These are phyloP conservation scores for Cichladusa arquata DNA, from an alignment of 2,113 vertebrate genomes.

Conservation along the genomic window DNA sequence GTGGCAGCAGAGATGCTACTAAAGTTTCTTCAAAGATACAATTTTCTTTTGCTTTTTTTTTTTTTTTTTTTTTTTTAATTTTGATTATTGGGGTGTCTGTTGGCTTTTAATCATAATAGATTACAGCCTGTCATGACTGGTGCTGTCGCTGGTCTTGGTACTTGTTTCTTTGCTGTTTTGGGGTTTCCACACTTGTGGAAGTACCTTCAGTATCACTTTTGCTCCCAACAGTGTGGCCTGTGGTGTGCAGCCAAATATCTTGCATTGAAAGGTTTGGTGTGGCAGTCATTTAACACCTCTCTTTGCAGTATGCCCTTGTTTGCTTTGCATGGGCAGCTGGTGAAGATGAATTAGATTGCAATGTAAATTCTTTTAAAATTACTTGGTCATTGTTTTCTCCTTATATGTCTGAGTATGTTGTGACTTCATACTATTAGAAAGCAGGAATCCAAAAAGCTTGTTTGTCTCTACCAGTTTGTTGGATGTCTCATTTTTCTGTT, in stretches of 20 bases:
- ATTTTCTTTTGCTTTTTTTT: background rate
- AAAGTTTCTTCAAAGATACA: background rate
- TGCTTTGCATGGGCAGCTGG: background rate
- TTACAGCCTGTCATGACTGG: background rate
- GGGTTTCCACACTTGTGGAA: background rate
- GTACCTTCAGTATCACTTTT: background rate
- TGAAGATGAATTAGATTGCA: background rate
- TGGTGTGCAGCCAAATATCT: background rate
- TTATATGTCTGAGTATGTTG: background rate
- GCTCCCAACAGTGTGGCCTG: background rate
- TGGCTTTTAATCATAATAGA: background rate
- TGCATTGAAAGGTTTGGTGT: rapidly evolving
- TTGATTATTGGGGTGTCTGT: background rate
- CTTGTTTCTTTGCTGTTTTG: background rate
- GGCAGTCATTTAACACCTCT: background rate
- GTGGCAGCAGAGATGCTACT: background rate
- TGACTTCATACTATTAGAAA: background rate
- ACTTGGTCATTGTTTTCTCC: background rate
- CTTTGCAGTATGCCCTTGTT: background rate
- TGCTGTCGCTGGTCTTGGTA: background rate
- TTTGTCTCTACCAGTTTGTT: background rate
- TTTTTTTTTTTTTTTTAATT: too few species aligned
- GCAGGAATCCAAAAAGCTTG: background rate
- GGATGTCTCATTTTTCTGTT: background rate
- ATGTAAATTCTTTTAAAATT: background rate